These are phyloP conservation scores for Matsumurasca onukii DNA, from an alignment of 1,140 invertebrate species.

Conservation along the genomic window DNA sequence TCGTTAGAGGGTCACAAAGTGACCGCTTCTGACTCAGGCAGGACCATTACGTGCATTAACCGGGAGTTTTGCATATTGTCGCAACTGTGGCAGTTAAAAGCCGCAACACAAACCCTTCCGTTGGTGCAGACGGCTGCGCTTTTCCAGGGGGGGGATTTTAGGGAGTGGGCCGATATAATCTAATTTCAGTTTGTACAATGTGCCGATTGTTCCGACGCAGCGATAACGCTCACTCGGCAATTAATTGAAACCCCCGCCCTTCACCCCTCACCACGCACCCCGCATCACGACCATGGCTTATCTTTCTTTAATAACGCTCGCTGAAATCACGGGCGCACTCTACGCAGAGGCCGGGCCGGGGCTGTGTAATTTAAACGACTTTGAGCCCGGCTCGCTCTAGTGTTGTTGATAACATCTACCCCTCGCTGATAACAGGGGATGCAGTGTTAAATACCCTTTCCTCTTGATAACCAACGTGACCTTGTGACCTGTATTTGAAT, in stretches of 20 bases:
- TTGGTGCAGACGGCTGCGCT: conserved; percentile 19
- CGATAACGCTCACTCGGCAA: conserved; percentile 19
- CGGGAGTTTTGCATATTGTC: conserved; percentile 23
- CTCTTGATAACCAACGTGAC: neutral
- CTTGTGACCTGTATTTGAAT: neutral
- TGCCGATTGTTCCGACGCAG: conserved; percentile 21
- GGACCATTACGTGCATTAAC: neutral
- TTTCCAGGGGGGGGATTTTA: neutral
- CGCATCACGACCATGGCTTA: conserved; percentile 8
- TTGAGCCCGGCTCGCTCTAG: neutral
- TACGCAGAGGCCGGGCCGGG: neutral
- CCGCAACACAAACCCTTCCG: too few species aligned
- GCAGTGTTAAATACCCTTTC: neutral
- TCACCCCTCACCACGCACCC: too few species aligned
- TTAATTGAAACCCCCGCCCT: conserved; percentile 20
- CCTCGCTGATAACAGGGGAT: neutral
- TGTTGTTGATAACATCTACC: neutral
- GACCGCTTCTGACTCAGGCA: neutral
- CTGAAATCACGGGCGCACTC: neutral
- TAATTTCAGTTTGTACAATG: conserved; percentile 27
- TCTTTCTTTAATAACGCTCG: conserved; percentile 22
- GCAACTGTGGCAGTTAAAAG: conserved; percentile 18
- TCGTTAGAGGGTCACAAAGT: neutral
- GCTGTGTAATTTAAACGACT: conserved; percentile 13
- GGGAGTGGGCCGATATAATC: conserved; percentile 21